Evolutionary conservation across 2,113 vertebrate genomes (phyloP).

Genomic region (Colossoma macropomum): DNA sequence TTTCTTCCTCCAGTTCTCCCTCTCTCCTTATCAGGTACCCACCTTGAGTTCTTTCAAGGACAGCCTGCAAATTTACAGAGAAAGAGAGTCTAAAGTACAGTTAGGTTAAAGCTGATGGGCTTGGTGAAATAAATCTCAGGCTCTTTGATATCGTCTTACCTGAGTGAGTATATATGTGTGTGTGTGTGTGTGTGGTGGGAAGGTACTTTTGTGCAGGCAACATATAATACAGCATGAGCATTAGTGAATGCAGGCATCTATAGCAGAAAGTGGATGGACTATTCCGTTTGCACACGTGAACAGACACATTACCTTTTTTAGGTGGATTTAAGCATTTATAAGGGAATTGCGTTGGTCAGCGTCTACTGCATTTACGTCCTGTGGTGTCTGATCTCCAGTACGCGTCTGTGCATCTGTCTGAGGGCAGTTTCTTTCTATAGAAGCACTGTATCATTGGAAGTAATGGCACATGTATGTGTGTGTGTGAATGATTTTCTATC

Average conservation of each 20-base stretch:
- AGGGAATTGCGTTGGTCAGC: not conserved
- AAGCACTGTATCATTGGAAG: conserved; percentile 7
- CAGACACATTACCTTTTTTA: not conserved
- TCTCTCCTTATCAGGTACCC: conserved; percentile 65
- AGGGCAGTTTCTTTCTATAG: conserved; percentile 24
- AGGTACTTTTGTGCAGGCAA: not conserved
- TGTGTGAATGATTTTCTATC: conserved; percentile 19
- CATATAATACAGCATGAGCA: conserved; percentile 1
- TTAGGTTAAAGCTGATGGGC: conserved; percentile 52
- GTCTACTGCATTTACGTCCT: conserved; percentile 9
- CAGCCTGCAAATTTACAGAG: conserved; percentile 36
- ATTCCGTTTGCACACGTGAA: conserved; percentile 4
- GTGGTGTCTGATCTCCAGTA: not conserved
- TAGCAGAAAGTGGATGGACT: not conserved
- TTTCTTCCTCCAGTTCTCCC: conserved; percentile 55
- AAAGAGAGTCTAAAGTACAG: conserved; percentile 43
- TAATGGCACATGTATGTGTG: conserved; percentile 34
- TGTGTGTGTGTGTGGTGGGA: not conserved
- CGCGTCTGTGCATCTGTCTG: not conserved
- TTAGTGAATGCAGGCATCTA: not conserved
- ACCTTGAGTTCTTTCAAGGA: conserved; percentile 60
- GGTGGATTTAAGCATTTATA: conserved; percentile 21
- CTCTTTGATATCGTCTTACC: conserved; percentile 49
- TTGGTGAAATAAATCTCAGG: conserved; percentile 47
- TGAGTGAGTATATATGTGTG: not conserved